These are phyloP conservation scores for Scrobipalpa atriplicella DNA, from an alignment of 2,888 invertebrate species.

Conservation along the genomic window DNA sequence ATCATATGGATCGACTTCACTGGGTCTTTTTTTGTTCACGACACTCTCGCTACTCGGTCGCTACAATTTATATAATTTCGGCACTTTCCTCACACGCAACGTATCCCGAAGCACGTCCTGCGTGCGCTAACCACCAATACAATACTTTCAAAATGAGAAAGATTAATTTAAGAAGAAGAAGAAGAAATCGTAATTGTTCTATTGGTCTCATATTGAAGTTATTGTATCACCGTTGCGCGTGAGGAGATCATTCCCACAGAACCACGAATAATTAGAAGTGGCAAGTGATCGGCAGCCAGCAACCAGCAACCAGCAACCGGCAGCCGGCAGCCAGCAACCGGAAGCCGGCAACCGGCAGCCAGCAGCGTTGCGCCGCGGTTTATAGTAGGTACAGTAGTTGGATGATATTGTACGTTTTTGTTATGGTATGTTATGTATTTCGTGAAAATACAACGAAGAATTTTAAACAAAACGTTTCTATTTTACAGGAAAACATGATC, in stretches of 20 bases:
- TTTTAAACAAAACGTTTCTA: too few relatives aligned
- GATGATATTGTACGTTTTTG: too few relatives aligned
- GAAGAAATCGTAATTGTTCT: not conserved
- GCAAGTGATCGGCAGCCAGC: not conserved
- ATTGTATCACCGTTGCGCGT: not conserved
- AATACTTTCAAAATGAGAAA: not conserved
- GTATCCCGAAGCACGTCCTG: slow-evolving; percentile 5
- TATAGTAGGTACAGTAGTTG: too few relatives aligned
- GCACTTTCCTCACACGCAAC: not conserved
- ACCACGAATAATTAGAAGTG: not conserved
- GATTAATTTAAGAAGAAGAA: not conserved
- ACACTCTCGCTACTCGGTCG: too few relatives aligned
- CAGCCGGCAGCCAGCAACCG: too few relatives aligned
- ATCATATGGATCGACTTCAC: too few relatives aligned
- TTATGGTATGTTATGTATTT: too few relatives aligned
- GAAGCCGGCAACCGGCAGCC: too few relatives aligned
- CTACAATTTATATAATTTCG: not conserved
- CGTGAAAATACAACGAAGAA: too few relatives aligned
- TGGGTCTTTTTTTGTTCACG: too few relatives aligned
- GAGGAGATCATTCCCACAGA: not conserved
- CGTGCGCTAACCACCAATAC: not conserved
- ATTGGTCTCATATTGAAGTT: not conserved
- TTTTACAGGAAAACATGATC: not conserved
- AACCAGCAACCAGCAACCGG: too few relatives aligned
- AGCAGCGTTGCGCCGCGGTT: too few relatives aligned